Percentiles rank a stretch among this genome's conserved stretches.
Evolutionary conservation across 2,113 vertebrate species (phyloP).

Genomic region (Uria lomvia): DNA sequence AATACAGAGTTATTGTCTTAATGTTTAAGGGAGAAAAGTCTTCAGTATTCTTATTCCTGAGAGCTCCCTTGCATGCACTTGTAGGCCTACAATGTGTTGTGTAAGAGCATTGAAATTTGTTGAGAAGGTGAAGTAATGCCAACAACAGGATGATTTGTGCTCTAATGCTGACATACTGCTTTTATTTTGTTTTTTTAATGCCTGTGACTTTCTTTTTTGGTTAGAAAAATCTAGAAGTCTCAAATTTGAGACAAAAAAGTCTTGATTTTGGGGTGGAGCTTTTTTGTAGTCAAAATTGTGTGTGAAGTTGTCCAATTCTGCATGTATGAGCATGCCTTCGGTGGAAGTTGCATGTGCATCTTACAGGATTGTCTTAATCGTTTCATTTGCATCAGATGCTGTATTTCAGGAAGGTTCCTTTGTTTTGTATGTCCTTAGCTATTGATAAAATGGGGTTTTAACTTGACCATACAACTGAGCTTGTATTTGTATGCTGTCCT

Average conservation of each 20-base stretch:
- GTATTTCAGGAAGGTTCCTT: background rate
- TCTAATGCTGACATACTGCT: background rate
- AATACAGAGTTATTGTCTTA: background rate
- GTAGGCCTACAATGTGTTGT: background rate
- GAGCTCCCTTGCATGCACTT: background rate
- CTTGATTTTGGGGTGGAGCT: background rate
- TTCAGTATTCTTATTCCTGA: background rate
- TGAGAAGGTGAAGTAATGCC: background rate
- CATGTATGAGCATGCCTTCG: rapidly evolving
- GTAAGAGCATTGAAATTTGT: background rate
- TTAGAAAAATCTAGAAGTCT: background rate
- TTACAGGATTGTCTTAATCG: rapidly evolving
- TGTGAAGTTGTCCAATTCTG: background rate
- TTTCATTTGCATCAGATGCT: background rate
- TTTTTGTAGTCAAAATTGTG: background rate
- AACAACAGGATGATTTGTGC: background rate
- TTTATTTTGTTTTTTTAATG: background rate
- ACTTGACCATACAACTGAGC: background rate
- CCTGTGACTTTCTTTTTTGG: background rate
- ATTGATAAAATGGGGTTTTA: background rate
- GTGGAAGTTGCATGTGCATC: background rate
- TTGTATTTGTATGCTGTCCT: background rate
- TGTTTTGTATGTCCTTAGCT: background rate
- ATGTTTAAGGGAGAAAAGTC: background rate
- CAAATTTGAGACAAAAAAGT: background rate